phyloP scores from a whole-genome alignment of 2,797 vertebrate genomes.

The Synanceia verrucosa region DNA sequence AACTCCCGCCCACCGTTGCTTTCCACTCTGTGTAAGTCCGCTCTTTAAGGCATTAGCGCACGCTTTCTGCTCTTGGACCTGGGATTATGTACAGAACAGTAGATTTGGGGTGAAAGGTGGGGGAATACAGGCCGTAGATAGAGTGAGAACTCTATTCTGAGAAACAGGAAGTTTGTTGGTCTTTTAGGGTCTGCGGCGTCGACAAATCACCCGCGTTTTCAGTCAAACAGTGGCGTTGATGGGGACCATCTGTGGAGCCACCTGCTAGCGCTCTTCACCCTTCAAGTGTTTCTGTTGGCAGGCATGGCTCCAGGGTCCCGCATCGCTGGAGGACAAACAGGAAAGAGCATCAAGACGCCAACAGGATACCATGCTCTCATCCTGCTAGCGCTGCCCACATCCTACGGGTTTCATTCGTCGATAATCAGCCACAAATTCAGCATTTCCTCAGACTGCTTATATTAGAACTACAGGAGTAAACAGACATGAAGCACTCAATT shows the following conservation, averaged over 20 bases:
- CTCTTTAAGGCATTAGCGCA: conserved; percentile 52
- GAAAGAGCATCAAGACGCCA: conserved; percentile 73
- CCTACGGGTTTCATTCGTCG: not conserved
- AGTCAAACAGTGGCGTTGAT: conserved; percentile 57
- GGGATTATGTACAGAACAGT: conserved; percentile 9
- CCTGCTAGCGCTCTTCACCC: conserved; percentile 73
- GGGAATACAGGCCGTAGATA: conserved; percentile 13
- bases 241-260: conserved; percentile 76
- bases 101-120: not conserved
- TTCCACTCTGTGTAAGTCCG: conserved; percentile 50
- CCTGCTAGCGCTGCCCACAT: conserved; percentile 20
- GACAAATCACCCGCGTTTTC: conserved; percentile 65
- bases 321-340: conserved; percentile 74
- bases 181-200: conserved; percentile 41
- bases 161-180: conserved; percentile 29
- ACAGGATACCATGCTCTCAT: conserved; percentile 65
- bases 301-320: conserved; percentile 72
- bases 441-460: conserved; percentile 25
- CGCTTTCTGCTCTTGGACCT: conserved; percentile 34
- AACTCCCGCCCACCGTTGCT: conserved; percentile 60
- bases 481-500: conserved; percentile 43
- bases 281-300: conserved; percentile 51
- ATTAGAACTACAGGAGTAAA: conserved; percentile 40
- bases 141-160: conserved; percentile 30
- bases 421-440: conserved; percentile 5